Base-by-base conservation (phyloP, 1,140 invertebrate genomes). In the Drosophila quadrilineata region DNA sequence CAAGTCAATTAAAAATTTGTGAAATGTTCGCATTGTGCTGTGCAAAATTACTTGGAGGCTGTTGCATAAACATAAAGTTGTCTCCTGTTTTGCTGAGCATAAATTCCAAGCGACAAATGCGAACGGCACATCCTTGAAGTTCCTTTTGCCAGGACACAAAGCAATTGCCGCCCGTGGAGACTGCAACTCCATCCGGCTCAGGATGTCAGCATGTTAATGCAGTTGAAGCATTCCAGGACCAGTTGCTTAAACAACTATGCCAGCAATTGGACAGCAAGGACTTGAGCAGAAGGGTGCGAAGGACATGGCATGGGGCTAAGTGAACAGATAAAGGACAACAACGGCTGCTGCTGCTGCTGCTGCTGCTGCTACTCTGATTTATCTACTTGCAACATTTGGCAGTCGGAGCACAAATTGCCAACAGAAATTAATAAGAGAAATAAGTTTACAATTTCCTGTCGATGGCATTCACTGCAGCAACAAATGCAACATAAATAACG, bases 381-480 rank as follows among this genome's bases (percentile, higher is more conserved):
- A 71, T 69, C 69, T 77, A 22, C 24, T n/a, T 22, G 38, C 26
- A 43, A 38, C 16, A 19, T 48, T 58, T 28, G 17, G 29, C 31
- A 31, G 54, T 26, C 50, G 56, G 43, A 31, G 74, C 53, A 73
- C 74, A 77, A 77, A 77, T 77, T 77, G 75, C 54, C 75, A 82
- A 73, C 69, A 54, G 69, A 82, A 76, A 82, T 84, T 82, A 82
- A 82, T 76, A 82, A 84, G 56, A 84, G 69, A 82, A 84, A 70
- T 76, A 75, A 77, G 77, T 76, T 82, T 66, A 84, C 64, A 58
- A 84, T 84, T 82, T 84, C 69, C 77, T 84, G 79, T 76, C 54
- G 49, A 58, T 60, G 38, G 24, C 56, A 46, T 21, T 6, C 31
- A 36, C 36, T n/a, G 17, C 38, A 43, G 26, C 58, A 24, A 57